Conservation (phyloP, 2,113 vertebrate genomes). For the Charadrius vociferus region DNA sequence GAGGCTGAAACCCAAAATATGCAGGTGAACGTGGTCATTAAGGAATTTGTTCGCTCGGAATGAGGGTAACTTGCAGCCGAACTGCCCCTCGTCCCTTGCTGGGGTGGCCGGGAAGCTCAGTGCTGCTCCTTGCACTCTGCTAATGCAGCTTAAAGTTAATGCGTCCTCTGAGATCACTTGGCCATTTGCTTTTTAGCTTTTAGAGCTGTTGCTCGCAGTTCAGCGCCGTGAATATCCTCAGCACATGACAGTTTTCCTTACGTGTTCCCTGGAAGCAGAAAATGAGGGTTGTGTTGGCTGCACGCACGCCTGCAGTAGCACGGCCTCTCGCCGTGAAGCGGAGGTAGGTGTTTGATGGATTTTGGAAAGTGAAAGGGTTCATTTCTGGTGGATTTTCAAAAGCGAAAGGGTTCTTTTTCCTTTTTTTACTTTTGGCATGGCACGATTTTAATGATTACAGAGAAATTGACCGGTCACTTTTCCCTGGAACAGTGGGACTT, state of each 20-base stretch:
- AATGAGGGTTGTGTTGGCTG: not conserved
- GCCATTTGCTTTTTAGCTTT: accelerated
- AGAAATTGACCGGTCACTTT: accelerated
- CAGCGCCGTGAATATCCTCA: not conserved
- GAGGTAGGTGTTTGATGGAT: not conserved
- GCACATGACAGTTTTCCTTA: accelerated
- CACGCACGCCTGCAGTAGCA: accelerated
- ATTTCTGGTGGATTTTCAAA: accelerated
- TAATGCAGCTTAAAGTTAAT: accelerated
- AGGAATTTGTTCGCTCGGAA: not conserved
- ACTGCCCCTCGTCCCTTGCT: not conserved
- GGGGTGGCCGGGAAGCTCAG: not conserved
- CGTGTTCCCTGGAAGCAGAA: not conserved
- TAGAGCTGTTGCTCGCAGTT: accelerated
- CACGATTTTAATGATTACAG: not conserved
- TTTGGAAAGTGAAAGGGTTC: not conserved
- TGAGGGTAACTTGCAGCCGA: accelerated
- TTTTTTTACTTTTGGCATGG: not conserved
- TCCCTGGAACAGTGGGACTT: not conserved
- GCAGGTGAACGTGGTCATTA: accelerated
- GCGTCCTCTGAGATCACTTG: accelerated
- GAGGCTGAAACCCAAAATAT: accelerated
- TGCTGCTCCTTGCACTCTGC: accelerated
- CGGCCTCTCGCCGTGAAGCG: not conserved
- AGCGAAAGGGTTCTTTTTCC: not conserved